Base-by-base conservation (phyloP, 2,113 vertebrate genomes). In the Pimephales promelas region DNA sequence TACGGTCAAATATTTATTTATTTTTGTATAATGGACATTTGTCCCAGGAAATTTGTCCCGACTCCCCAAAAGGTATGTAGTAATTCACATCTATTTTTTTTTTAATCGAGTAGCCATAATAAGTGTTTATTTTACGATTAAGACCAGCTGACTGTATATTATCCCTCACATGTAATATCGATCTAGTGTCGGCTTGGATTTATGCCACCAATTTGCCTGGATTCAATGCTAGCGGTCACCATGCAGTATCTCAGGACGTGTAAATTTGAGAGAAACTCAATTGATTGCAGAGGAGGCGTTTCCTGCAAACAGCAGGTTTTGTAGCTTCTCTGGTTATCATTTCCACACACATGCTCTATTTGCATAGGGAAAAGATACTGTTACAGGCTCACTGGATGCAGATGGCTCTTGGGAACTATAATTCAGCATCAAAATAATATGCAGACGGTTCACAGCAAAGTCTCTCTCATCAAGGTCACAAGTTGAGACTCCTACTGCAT, bases 271-370 rank as follows among this genome's bases (percentile, higher is more conserved):
- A 40, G 75, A 56, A 36, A 59, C 20, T 16, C 34, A 13, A 4
- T 45, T 61, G 22, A 59, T 45, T 78, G 45, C 49, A 57, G 24
- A 74, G 31, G 76, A 40, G 56, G 40, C 7, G 24, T 28, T 62
- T 45, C n/a, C 59, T 56, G 22, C n/a, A 36, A 77, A 36, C 3
- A 18, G 31, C 11, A 77, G 13, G 40, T 47, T 62, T 7, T 47
- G 40, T 49, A 22, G 36, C 40, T 79, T 59, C 45, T 34, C 71
- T 74, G 71, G 71, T 61, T 61, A 61, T 78, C 56, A 45, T 61
- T 78, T 78, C 75, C 7, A 4, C 75, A 87, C 81, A 90, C 88
- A 89, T 49, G 87, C 88, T 61, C 34, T 43, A 24, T 77, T 77
- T 77, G 77, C 57, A 74, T 52, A 74, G 16, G 45, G 24, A 74